Percentiles rank a stretch among this genome's conserved stretches.
phyloP scores from a whole-genome alignment of 2,888 invertebrate species.

The Diogma glabrata region DNA sequence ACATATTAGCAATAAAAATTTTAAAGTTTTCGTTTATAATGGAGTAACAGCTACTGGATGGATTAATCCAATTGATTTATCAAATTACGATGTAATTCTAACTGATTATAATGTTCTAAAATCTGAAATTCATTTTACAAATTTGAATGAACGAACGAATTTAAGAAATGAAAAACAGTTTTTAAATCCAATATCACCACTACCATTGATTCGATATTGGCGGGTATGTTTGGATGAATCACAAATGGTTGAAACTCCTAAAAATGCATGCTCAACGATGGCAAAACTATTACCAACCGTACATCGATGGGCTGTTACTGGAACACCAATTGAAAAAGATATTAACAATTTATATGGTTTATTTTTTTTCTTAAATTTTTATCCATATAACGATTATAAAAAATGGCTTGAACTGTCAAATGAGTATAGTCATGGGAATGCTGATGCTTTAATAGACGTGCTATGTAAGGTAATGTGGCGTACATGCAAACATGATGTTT shows the following conservation, averaged over 20 bases:
- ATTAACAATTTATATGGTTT: conserved; percentile 39
- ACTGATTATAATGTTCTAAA: conserved; percentile 56
- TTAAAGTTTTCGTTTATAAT: conserved; percentile 44
- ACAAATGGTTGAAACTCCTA: conserved; percentile 59
- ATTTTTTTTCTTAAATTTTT: conserved; percentile 35
- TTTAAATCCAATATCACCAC: conserved; percentile 50
- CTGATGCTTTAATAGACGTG: conserved; percentile 34
- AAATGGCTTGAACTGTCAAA: conserved; percentile 22
- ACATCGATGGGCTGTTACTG: conserved; percentile 64
- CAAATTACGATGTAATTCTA: conserved; percentile 56
- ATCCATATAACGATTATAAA: conserved; percentile 20
- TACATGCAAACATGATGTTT: conserved; percentile 52
- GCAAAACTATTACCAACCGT: conserved; percentile 36
- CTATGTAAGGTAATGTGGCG: conserved; percentile 54
- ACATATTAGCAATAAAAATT: conserved; percentile 41
- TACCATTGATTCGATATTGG: conserved; percentile 64
- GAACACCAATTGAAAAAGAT: conserved; percentile 54
- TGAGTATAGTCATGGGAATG: conserved; percentile 18
- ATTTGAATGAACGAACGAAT: conserved; percentile 33
- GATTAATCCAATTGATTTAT: conserved; percentile 45
- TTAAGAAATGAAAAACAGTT: conserved; percentile 50
- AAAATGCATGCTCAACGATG: conserved; percentile 42
- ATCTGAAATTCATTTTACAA: conserved; percentile 48
- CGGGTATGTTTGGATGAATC: conserved; percentile 68
- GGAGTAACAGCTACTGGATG: conserved; percentile 33